A percentile compares a stretch with the other conserved stretches of the same genome.
Conservation (phyloP, 2,113 vertebrate genomes). For the Rhadina sibilatrix region DNA sequence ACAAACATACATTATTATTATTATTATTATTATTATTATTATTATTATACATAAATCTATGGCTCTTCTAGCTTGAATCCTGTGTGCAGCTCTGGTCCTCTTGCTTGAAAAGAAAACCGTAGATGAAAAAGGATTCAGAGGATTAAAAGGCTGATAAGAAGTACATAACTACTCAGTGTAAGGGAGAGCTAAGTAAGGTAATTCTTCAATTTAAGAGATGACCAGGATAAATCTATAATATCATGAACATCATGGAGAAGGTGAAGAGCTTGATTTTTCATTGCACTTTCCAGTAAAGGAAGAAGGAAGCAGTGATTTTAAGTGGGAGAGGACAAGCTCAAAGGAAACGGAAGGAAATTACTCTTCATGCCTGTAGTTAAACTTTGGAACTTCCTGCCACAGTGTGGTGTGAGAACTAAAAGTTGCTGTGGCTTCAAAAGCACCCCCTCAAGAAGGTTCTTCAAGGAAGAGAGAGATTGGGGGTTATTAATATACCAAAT, state of each 20-base stretch:
- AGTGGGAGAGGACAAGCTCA: slow-evolving; percentile 1
- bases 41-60: background rate
- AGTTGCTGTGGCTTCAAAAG: slow-evolving; percentile 13
- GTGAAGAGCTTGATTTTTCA: background rate
- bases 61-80: background rate
- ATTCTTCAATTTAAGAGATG: background rate
- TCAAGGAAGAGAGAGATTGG: background rate
- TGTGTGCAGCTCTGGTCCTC: background rate
- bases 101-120: background rate
- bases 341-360: slow-evolving; percentile 28
- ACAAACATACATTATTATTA: background rate
- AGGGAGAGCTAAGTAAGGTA: background rate
- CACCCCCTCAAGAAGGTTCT: background rate
- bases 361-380: slow-evolving; percentile 12
- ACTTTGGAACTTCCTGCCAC: slow-evolving; percentile 42
- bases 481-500: background rate
- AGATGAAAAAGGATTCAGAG: background rate
- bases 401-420: background rate
- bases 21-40: background rate
- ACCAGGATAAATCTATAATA: background rate
- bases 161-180: background rate
- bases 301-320: background rate
- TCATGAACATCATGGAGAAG: background rate
- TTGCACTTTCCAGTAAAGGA: background rate
- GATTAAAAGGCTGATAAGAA: background rate